These are phyloP conservation scores for Vicugna pacos DNA, from an alignment of 2,113 vertebrate species.

Conservation along the genomic window DNA sequence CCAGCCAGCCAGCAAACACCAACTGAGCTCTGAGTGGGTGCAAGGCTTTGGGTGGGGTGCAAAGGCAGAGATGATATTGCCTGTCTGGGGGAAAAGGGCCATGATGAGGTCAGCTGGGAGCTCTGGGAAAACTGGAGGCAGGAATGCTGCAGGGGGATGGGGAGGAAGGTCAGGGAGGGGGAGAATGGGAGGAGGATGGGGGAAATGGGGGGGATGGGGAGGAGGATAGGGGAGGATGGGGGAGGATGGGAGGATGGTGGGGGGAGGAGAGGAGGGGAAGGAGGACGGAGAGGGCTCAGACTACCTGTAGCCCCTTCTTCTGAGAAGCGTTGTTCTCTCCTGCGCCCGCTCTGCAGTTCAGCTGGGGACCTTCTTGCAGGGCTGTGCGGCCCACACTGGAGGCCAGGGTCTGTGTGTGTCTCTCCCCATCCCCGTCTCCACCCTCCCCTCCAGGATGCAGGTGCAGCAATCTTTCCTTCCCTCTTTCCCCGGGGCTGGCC, in stretches of 20 bases:
- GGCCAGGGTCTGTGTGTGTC: neutral
- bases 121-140: neutral
- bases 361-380: rapidly evolving
- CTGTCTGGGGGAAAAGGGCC: neutral
- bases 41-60: neutral
- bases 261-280: neutral
- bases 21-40: neutral
- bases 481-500: neutral
- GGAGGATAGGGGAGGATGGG: neutral
- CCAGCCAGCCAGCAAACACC: rapidly evolving
- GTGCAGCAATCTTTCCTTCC: rapidly evolving
- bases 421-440: rapidly evolving
- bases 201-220: no score
- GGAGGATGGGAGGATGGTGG: neutral
- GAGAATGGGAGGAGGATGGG: neutral
- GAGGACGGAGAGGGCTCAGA: neutral
- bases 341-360: rapidly evolving
- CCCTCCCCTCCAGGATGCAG: rapidly evolving
- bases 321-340: neutral
- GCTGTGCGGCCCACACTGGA: neutral
- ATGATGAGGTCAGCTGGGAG: neutral
- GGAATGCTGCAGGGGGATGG: neutral
- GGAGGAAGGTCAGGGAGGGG: neutral
- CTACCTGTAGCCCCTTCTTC: neutral
- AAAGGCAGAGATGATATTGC: neutral